A percentile compares a stretch with the other conserved stretches of the same genome.
Evolutionary conservation across 2,888 invertebrate genomes (phyloP).

Genomic region (Vesta saturnalis): DNA sequence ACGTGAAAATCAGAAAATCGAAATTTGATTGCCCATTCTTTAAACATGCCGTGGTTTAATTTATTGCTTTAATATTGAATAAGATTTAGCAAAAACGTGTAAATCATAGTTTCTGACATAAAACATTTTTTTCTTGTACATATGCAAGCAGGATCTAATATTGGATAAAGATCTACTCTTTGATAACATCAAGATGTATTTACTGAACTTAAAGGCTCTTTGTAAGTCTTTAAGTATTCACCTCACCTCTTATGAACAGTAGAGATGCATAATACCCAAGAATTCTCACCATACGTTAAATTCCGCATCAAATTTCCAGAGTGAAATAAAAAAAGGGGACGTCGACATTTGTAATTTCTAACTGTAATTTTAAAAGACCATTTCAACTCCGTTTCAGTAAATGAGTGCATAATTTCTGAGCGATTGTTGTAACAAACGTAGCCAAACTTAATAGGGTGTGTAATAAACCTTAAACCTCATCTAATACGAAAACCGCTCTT

Average conservation of each 20-base stretch:
- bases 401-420: no score
- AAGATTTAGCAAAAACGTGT: no score
- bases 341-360: not conserved
- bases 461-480: not conserved
- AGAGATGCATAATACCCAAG: not conserved
- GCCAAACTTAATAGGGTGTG: not conserved
- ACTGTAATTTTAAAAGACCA: not conserved
- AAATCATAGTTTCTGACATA: no score
- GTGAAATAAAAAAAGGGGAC: not conserved
- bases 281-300: not conserved
- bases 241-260: not conserved
- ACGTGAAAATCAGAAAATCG: no score
- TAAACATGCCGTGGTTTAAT: no score
- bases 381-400: no score
- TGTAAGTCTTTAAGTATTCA: not conserved
- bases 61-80: no score
- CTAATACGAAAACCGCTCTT: not conserved
- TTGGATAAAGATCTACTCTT: not conserved
- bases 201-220: not conserved
- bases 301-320: not conserved
- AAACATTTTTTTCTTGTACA: constrained; percentile 38
- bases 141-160: not conserved
- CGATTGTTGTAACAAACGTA: not conserved
- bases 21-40: no score
- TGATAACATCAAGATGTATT: not conserved